Evolutionary conservation across 2,113 vertebrate genomes (phyloP).

Genomic region (Grus americana): DNA sequence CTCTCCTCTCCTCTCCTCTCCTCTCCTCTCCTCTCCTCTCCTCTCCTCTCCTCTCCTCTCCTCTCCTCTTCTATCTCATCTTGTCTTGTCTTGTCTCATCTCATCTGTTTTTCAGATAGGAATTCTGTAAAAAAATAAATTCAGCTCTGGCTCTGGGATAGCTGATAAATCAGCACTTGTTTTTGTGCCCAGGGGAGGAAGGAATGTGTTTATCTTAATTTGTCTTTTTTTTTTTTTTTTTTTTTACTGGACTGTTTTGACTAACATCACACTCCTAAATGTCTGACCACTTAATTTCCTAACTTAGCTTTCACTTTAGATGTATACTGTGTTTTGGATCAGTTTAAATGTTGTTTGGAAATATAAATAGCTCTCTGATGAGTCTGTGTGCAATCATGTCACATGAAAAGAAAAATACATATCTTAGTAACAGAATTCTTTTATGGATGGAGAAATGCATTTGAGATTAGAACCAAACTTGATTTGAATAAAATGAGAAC

Average conservation of each 20-base stretch:
- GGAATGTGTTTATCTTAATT: neutral
- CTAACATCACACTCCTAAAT: neutral
- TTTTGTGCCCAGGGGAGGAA: neutral
- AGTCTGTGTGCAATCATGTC: neutral
- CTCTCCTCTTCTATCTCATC: neutral
- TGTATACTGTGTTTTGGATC: neutral
- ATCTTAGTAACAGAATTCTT: neutral
- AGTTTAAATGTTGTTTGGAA: slow-evolving; percentile 19
- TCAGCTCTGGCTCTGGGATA: neutral
- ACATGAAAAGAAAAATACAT: neutral
- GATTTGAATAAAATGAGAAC: neutral
- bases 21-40: neutral
- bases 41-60: neutral
- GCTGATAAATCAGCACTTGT: neutral
- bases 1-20: neutral
- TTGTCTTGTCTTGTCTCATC: neutral
- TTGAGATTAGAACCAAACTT: neutral
- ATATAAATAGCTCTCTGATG: slow-evolving; percentile 29
- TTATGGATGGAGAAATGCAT: neutral
- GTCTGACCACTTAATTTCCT: neutral
- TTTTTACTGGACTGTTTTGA: neutral
- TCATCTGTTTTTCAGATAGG: neutral
- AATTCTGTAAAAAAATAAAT: neutral
- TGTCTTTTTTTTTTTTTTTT: neutral
- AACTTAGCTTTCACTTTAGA: neutral